Conservation (phyloP, 2,797 vertebrate genomes). For the Arnoldichthys spilopterus region DNA sequence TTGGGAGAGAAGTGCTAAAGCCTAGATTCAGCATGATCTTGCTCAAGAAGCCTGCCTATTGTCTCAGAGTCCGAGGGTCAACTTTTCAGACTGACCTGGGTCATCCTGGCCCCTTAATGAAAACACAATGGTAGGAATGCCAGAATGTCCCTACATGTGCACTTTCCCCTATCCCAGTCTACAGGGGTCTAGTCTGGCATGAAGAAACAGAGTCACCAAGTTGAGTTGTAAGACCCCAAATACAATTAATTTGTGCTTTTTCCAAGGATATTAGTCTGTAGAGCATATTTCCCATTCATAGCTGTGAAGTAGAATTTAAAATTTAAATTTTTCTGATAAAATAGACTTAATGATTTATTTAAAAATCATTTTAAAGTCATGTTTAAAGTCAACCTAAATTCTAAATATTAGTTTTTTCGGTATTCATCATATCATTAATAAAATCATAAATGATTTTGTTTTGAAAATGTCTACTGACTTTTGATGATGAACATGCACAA, state of each 20-base stretch:
- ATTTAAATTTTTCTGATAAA: too few species aligned
- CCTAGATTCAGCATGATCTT: conserved; percentile 23
- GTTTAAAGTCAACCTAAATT: too few species aligned
- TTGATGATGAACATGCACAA: too few species aligned
- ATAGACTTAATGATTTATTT: not conserved
- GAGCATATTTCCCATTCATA: not conserved
- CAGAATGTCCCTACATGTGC: conserved; percentile 66
- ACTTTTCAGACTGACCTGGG: conserved; percentile 64
- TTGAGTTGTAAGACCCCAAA: not conserved
- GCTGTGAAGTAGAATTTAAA: not conserved
- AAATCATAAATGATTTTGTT: too few species aligned
- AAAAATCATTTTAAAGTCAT: not conserved
- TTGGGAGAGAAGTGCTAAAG: conserved; percentile 35
- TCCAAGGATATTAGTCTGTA: not conserved
- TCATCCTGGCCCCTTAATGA: conserved; percentile 70
- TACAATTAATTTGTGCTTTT: not conserved
- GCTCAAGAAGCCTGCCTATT: conserved; percentile 54
- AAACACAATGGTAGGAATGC: conserved; percentile 78
- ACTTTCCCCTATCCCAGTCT: conserved; percentile 54
- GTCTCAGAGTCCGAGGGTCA: conserved; percentile 68
- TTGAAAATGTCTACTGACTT: too few species aligned
- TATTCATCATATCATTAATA: too few species aligned
- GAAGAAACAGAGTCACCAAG: conserved; percentile 38
- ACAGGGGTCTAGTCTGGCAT: conserved; percentile 46
- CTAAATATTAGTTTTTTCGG: too few species aligned